These are phyloP conservation scores for Eidolon helvum DNA, from an alignment of 2,113 vertebrate genomes.

Conservation along the genomic window DNA sequence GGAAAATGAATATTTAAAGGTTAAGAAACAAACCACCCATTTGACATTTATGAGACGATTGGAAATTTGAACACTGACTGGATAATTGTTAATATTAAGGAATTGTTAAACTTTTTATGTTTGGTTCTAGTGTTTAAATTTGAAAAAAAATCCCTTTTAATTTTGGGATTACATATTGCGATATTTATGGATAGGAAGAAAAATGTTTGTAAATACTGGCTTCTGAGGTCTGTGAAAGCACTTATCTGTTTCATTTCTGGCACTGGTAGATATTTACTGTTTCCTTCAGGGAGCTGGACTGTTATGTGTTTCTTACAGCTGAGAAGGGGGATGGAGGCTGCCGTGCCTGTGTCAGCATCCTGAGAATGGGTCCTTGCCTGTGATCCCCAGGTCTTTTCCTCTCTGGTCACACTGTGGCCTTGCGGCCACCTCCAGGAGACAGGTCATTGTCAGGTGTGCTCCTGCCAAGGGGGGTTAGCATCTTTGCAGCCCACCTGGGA, in stretches of 20 bases:
- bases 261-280: neutral
- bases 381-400: neutral
- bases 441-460: too few species aligned
- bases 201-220: neutral
- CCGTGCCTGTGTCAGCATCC: neutral
- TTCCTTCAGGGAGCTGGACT: neutral
- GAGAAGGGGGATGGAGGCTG: neutral
- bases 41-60: neutral
- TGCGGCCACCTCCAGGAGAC: neutral
- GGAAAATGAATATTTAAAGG: neutral
- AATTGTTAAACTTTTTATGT: constrained; percentile 3
- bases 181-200: neutral
- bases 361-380: neutral
- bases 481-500: neutral
- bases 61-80: neutral
- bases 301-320: neutral
- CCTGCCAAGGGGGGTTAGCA: neutral
- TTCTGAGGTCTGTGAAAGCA: neutral
- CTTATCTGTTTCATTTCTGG: neutral
- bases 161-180: neutral
- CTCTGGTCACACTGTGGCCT: neutral
- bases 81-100: neutral
- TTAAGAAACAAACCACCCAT: neutral
- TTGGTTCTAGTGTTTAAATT: constrained; percentile 1
- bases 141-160: neutral